Base-by-base conservation (phyloP, 1,140 invertebrate species). In the Drosophila santomea region DNA sequence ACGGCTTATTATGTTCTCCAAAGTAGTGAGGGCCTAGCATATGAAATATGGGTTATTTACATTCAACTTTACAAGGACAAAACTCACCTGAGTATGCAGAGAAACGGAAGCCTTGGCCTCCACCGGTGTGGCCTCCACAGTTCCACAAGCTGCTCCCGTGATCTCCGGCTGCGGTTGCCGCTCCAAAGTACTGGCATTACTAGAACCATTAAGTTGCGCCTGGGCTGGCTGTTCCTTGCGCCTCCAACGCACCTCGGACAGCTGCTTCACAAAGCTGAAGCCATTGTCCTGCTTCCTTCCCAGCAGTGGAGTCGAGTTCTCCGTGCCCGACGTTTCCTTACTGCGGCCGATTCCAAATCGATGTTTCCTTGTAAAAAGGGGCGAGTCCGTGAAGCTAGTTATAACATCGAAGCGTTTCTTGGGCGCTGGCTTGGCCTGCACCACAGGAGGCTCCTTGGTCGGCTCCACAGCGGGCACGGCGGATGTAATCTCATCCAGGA, bases 1-100 rank as follows among this genome's bases (percentile, higher is more conserved):
- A 10, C 94, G 91, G 51, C 93, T 93, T 35, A 94, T 93, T 17
- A 94, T 93, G 66, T 94, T 94, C 63, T 94, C 94, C 74, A 94
- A 79, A 35, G 94, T 94, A 10, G 93, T 93, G 61, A 94, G 86
- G 14, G 94, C 94, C 90, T 92, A 25, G 2, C 4, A 12, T 8
- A n/a, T 25, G 3, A n/a, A 48, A n/a, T 1, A 23, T 23, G 14
- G 23, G 4, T 6, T 47, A 8, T 4, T 48, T 10, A 15, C 10
- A 8, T 15, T 3, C 8, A 28, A 15, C 0, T 4, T n/a, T 25
- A 28, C 14, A 14, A n/a, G 14, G 7, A 7, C 11, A n/a, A 1
- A 3, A 8, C 58, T 17, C 60, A 92, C 91, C 80, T 94, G 93
- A 6, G 93, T 93, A 71, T 94, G 93, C 23, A 94, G 69, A 0